Conservation (phyloP, 2,888 invertebrate species). For the Lepidocyrtoides sp. region DNA sequence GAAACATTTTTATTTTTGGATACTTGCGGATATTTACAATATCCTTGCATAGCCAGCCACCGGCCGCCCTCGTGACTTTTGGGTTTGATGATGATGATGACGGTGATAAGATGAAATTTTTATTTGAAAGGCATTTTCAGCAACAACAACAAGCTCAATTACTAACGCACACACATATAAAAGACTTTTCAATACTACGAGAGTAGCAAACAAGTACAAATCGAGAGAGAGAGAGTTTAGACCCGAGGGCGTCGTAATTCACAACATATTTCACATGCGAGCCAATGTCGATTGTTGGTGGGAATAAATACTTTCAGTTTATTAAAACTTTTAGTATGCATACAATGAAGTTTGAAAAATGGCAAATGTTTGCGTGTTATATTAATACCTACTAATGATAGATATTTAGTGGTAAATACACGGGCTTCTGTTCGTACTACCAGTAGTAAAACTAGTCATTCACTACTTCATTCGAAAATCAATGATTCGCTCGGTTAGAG, state of each 20-base stretch:
- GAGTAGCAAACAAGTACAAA: neutral
- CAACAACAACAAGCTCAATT: neutral
- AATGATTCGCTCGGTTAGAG: neutral
- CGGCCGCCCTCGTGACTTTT: neutral
- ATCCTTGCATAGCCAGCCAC: too few species aligned
- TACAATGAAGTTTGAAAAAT: neutral
- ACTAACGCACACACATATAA: neutral
- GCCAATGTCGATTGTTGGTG: neutral
- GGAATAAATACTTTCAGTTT: neutral
- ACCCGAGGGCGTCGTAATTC: neutral
- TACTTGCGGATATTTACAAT: too few species aligned
- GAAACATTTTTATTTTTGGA: too few species aligned
- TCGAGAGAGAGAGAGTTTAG: neutral
- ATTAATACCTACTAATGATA: constrained; percentile 78
- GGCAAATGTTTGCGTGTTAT: constrained; percentile 59
- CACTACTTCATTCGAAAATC: neutral
- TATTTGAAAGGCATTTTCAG: neutral
- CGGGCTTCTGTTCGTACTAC: neutral
- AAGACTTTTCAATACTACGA: neutral
- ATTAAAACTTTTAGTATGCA: neutral
- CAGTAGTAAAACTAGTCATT: constrained; percentile 4
- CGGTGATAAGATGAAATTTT: too few species aligned
- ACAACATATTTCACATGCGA: neutral
- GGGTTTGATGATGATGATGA: neutral
- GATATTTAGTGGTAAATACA: constrained; percentile 53